Percentiles rank a stretch among this genome's conserved stretches.
Conservation (phyloP, 2,888 invertebrate species). For the Thysanoteuthis rhombus region DNA sequence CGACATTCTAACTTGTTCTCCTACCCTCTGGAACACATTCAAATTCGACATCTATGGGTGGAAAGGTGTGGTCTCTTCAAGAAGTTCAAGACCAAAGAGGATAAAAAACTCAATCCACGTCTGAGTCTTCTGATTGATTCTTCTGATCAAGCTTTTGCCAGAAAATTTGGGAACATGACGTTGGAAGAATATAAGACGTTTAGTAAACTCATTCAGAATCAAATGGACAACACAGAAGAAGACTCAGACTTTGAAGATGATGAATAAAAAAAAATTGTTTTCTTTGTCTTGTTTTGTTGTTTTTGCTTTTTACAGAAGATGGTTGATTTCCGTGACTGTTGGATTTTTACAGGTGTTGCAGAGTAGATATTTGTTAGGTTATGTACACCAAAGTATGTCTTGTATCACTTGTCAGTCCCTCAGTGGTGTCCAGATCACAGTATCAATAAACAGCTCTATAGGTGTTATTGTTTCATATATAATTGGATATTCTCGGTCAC, state of each 20-base stretch:
- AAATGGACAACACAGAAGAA: neutral
- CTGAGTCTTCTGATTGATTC: conserved; percentile 44
- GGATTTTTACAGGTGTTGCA: too few species aligned
- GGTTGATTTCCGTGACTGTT: too few species aligned
- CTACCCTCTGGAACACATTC: conserved; percentile 45
- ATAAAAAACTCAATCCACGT: conserved; percentile 42
- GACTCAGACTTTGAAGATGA: neutral
- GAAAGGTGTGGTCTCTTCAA: conserved; percentile 46
- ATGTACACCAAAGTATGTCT: too few species aligned
- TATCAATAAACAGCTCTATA: too few species aligned
- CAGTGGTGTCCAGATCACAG: too few species aligned
- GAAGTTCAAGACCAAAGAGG: conserved; percentile 38
- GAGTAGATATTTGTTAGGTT: too few species aligned
- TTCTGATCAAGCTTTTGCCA: conserved; percentile 45
- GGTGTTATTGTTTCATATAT: too few species aligned
- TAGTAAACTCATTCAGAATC: conserved; percentile 34
- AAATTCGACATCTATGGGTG: conserved; percentile 46
- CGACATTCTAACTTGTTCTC: conserved; percentile 42
- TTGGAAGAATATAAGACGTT: conserved; percentile 46
- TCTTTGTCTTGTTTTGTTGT: neutral
- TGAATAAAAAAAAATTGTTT: neutral
- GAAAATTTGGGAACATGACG: conserved; percentile 46
- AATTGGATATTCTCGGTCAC: too few species aligned
- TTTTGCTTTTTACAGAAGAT: neutral
- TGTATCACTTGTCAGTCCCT: too few species aligned